phyloP scores from a whole-genome alignment of 2,888 invertebrate species.

The Lypha dubia region DNA sequence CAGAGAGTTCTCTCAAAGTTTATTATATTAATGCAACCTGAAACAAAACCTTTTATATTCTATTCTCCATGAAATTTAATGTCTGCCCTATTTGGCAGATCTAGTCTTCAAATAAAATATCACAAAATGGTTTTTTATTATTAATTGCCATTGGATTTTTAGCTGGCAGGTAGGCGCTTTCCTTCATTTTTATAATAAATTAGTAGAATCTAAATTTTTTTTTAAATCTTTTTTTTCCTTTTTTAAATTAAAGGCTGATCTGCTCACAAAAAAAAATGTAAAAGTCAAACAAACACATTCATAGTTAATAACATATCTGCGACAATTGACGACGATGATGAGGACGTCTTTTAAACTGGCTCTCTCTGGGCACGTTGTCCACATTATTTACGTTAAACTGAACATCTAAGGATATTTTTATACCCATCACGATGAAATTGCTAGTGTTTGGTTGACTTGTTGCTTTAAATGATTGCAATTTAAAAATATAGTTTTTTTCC shows the following conservation, averaged over 20 bases:
- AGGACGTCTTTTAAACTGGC: too few relatives aligned
- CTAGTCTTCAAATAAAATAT: background rate
- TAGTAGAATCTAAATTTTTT: background rate
- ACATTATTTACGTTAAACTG: background rate
- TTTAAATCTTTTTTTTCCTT: background rate
- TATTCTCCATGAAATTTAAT: too few relatives aligned
- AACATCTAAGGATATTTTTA: slow-evolving; percentile 17
- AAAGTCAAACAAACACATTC: slow-evolving; percentile 28
- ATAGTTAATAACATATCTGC: slow-evolving; percentile 41
- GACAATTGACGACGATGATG: slow-evolving; percentile 55
- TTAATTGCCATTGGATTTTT: slow-evolving; percentile 10
- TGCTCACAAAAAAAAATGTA: background rate
- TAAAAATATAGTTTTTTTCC: too few relatives aligned
- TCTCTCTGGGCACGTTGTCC: background rate
- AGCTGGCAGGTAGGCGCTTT: slow-evolving; percentile 34
- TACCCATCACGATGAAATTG: slow-evolving; percentile 54
- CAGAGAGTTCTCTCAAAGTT: too few relatives aligned
- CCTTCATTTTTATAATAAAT: slow-evolving; percentile 22
- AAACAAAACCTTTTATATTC: too few relatives aligned
- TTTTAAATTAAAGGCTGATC: background rate
- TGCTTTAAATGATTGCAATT: too few relatives aligned
- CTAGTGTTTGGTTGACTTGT: slow-evolving; percentile 3
- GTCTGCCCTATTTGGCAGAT: too few relatives aligned
- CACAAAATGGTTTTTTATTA: background rate
- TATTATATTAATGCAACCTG: too few relatives aligned